phyloP scores from a whole-genome alignment of 2,113 vertebrate species.

The Neolamprologus toae region DNA sequence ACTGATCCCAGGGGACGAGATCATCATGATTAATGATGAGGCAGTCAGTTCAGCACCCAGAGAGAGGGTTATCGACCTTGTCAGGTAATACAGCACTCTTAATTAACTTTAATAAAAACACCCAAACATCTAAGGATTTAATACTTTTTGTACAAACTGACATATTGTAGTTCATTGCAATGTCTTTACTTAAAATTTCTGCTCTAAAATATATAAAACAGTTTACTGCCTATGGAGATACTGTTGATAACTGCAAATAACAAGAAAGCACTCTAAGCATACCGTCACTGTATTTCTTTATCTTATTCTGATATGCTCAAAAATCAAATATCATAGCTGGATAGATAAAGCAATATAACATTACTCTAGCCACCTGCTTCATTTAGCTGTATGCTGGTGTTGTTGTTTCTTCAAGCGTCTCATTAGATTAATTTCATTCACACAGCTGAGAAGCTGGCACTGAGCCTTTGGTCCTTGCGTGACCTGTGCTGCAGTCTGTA shows the following conservation, averaged over 20 bases:
- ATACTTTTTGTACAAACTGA: neutral
- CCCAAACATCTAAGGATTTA: neutral
- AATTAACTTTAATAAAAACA: neutral
- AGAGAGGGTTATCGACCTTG: constrained; percentile 96
- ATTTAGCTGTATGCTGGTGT: neutral
- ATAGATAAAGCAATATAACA: neutral
- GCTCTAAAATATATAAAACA: neutral
- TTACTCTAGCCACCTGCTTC: neutral
- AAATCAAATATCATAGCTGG: neutral
- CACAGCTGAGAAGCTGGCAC: constrained; percentile 17
- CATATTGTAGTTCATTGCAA: neutral
- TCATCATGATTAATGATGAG: constrained; percentile 99
- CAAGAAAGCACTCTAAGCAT: neutral
- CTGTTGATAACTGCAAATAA: neutral
- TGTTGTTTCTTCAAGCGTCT: constrained; percentile 6
- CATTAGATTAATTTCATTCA: constrained; percentile 31
- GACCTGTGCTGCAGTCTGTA: constrained; percentile 16
- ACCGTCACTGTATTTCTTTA: neutral
- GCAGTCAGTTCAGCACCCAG: constrained; percentile 89
- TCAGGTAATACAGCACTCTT: constrained; percentile 79
- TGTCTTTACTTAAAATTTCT: neutral
- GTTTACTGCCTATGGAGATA: neutral
- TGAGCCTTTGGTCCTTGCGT: neutral
- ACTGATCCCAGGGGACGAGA: constrained; percentile 94
- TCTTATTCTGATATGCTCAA: neutral